phyloP scores from a whole-genome alignment of 2,888 invertebrate species.

The Drosophila kambysellisi region DNA sequence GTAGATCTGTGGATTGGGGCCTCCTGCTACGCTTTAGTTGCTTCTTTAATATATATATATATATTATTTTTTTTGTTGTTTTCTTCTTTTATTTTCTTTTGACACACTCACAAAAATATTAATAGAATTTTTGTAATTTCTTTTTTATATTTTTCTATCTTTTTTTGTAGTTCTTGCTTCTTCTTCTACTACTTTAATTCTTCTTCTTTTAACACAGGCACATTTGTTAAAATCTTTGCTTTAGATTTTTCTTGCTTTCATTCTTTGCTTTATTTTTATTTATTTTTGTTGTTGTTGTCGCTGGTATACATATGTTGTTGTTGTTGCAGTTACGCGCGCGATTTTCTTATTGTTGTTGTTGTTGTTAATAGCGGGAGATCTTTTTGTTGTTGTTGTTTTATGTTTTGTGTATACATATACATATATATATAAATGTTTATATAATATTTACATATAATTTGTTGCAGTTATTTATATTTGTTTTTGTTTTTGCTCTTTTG shows the following conservation, averaged over 20 bases:
- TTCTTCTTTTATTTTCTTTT: conserved; percentile 28
- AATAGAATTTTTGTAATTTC: conserved; percentile 55
- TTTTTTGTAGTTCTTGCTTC: conserved; percentile 24
- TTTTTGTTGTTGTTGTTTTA: conserved; percentile 41
- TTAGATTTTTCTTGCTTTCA: conserved; percentile 42
- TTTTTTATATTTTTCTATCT: conserved; percentile 20
- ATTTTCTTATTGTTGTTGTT: conserved; percentile 37
- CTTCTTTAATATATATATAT: conserved; percentile 8
- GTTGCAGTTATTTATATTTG: conserved; percentile 40
- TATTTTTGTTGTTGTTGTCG: conserved; percentile 59
- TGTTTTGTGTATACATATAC: conserved; percentile 19
- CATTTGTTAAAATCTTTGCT: conserved; percentile 76
- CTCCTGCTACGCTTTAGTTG: conserved; percentile 61
- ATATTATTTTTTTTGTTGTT: not conserved
- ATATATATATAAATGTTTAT: conserved; percentile 60
- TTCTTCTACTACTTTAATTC: conserved; percentile 17
- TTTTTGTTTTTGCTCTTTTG: conserved; percentile 57
- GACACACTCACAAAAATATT: conserved; percentile 66
- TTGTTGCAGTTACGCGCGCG: conserved; percentile 70
- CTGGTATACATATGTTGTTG: conserved; percentile 68
- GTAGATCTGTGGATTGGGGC: conserved; percentile 21
- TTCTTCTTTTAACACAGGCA: conserved; percentile 75
- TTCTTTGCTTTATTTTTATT: conserved; percentile 60
- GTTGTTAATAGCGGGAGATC: conserved; percentile 73
- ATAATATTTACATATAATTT: conserved; percentile 78